Percentiles rank a stretch among this genome's conserved stretches.
phyloP scores from a whole-genome alignment of 2,888 invertebrate species.

The Dendrolimus pini region DNA sequence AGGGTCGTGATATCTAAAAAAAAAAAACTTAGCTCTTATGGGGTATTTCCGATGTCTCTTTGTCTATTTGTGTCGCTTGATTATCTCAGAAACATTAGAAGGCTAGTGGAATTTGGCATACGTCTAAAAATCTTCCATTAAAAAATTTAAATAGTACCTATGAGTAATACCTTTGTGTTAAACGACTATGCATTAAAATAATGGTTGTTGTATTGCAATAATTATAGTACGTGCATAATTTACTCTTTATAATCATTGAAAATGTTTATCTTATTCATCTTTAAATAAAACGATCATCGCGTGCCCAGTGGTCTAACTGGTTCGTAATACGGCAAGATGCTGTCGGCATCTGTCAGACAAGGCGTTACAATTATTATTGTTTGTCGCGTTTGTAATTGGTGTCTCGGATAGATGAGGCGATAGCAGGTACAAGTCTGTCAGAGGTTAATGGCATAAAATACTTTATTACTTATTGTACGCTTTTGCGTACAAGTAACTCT shows the following conservation, averaged over 20 bases:
- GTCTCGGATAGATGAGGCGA: constrained; percentile 11
- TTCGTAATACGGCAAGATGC: constrained; percentile 42
- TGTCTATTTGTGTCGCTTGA: too few relatives aligned
- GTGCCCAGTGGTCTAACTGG: constrained; percentile 39
- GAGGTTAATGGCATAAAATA: too few relatives aligned
- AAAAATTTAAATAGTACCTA: too few relatives aligned
- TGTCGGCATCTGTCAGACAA: constrained; percentile 38
- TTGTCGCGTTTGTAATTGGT: constrained; percentile 49
- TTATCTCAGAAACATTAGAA: too few relatives aligned
- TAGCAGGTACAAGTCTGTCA: not conserved
- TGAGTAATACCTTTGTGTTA: too few relatives aligned
- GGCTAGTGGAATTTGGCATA: too few relatives aligned
- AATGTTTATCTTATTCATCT: constrained; percentile 34
- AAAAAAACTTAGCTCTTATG: too few relatives aligned
- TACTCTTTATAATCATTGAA: constrained; percentile 19
- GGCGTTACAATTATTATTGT: constrained; percentile 61
- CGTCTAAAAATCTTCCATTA: too few relatives aligned
- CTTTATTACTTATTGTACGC: too few relatives aligned
- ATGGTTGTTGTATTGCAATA: not conserved
- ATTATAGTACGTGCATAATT: constrained; percentile 3
- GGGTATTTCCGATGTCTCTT: too few relatives aligned
- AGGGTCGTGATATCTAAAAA: too few relatives aligned
- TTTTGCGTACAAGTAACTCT: too few relatives aligned
- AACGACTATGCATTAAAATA: constrained; percentile 2
- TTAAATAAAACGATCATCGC: constrained; percentile 39